Evolutionary conservation across 2,888 invertebrate genomes (phyloP).

Genomic region (Polydrusus cervinus): DNA sequence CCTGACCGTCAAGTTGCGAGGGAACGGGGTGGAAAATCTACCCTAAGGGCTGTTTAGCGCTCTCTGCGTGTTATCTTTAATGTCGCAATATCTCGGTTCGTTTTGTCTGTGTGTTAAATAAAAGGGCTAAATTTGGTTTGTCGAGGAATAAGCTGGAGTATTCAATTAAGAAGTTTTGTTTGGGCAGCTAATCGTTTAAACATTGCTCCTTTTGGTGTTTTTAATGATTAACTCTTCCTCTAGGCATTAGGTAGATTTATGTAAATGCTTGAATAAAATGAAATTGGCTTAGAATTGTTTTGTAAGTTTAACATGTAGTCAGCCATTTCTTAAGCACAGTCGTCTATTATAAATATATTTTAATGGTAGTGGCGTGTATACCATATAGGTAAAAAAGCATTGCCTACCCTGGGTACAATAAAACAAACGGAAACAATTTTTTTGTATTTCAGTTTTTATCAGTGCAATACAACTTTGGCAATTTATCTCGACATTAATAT

Average conservation of each 20-base stretch:
- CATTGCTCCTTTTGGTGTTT: conserved; percentile 33
- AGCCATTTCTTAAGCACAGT: too few relatives aligned
- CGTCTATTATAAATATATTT: too few relatives aligned
- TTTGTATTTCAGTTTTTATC: too few relatives aligned
- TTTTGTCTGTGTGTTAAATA: conserved; percentile 59
- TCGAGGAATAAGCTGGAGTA: conserved; percentile 31
- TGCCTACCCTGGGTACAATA: too few relatives aligned
- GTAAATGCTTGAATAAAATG: conserved; percentile 8
- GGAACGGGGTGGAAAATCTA: conserved; percentile 35
- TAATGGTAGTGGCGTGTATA: too few relatives aligned
- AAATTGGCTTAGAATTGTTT: neutral
- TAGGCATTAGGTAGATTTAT: conserved; percentile 13
- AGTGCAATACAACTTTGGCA: too few relatives aligned
- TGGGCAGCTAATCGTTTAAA: conserved; percentile 37
- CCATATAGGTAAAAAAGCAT: too few relatives aligned
- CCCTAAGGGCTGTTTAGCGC: conserved; percentile 37
- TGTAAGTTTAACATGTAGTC: too few relatives aligned
- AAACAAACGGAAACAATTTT: too few relatives aligned
- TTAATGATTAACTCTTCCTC: conserved; percentile 33
- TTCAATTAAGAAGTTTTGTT: conserved; percentile 50
- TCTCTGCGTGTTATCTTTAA: conserved; percentile 68
- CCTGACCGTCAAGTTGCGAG: conserved; percentile 42
- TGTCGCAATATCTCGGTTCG: conserved; percentile 72
- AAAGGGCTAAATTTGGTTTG: conserved; percentile 40
- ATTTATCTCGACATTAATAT: too few relatives aligned